Conservation (phyloP, 2,113 vertebrate species). For the Carassius carassius region DNA sequence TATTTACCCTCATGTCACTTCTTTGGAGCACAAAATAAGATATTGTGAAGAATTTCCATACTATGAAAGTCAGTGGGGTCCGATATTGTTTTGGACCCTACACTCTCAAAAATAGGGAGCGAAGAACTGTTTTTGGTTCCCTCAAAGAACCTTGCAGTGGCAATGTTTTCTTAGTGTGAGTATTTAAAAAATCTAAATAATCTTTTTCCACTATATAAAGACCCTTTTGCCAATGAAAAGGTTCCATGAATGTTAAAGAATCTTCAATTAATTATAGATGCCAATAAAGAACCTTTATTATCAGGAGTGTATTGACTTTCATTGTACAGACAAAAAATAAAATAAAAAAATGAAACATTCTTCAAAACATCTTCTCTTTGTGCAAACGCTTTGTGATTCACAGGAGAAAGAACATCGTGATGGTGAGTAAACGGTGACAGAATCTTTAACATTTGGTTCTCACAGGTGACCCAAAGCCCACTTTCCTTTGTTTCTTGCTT, state of each 20-base stretch:
- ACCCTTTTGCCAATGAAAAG: too few relatives aligned
- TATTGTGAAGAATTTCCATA: neutral
- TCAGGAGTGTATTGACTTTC: neutral
- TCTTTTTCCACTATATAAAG: too few relatives aligned
- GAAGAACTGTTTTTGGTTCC: too few relatives aligned
- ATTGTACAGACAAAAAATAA: neutral
- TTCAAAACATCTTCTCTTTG: neutral
- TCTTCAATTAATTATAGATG: too few relatives aligned
- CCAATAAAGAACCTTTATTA: too few relatives aligned
- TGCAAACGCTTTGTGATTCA: neutral
- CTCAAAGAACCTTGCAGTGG: neutral
- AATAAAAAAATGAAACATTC: neutral
- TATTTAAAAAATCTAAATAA: too few relatives aligned
- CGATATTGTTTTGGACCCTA: neutral
- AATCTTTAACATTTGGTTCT: neutral
- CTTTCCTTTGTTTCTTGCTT: neutral
- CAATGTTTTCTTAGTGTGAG: too few relatives aligned
- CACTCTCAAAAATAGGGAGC: too few relatives aligned
- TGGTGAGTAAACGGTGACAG: neutral
- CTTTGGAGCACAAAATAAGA: neutral
- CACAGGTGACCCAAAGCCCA: conserved; percentile 16
- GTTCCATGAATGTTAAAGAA: too few relatives aligned
- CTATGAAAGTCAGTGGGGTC: neutral
- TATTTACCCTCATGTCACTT: neutral
- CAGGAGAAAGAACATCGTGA: neutral